These are phyloP conservation scores for Chamaetylas fuelleborni DNA, from an alignment of 2,113 vertebrate genomes.

Conservation along the genomic window DNA sequence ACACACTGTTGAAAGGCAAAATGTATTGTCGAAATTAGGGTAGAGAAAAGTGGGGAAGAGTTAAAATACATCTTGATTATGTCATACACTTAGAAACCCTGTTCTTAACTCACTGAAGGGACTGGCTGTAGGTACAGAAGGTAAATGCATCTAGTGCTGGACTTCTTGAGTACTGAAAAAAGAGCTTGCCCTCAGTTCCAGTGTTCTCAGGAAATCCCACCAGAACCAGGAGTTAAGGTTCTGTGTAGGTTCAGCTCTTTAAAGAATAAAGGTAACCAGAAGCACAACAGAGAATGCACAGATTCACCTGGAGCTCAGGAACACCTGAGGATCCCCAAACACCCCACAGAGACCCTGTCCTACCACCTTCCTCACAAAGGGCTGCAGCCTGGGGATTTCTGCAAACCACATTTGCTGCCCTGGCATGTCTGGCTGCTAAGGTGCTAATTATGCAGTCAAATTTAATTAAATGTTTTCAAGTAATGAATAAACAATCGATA, in stretches of 20 bases:
- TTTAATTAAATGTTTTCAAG: conserved; percentile 7
- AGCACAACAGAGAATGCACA: background rate
- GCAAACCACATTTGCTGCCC: background rate
- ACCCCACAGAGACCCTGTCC: background rate
- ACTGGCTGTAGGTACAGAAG: background rate
- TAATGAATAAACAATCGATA: conserved; percentile 33
- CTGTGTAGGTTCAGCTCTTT: background rate
- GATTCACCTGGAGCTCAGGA: background rate
- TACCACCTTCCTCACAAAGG: background rate
- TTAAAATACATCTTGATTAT: background rate
- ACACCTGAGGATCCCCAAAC: background rate
- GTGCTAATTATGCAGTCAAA: background rate
- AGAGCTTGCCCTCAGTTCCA: background rate
- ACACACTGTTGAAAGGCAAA: background rate
- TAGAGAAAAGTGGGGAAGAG: background rate
- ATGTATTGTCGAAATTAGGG: background rate
- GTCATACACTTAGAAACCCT: background rate
- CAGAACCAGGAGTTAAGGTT: background rate
- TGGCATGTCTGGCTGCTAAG: background rate
- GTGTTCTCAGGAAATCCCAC: background rate
- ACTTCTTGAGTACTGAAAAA: background rate
- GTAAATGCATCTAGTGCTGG: background rate
- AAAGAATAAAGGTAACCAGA: background rate
- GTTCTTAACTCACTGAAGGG: background rate
- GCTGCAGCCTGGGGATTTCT: background rate